Evolutionary conservation across 92 coral and sea anemone species (phyloP), one percentile per base, ranked within the genome.

Genomic region (Zoanthus gigantus): DNA sequence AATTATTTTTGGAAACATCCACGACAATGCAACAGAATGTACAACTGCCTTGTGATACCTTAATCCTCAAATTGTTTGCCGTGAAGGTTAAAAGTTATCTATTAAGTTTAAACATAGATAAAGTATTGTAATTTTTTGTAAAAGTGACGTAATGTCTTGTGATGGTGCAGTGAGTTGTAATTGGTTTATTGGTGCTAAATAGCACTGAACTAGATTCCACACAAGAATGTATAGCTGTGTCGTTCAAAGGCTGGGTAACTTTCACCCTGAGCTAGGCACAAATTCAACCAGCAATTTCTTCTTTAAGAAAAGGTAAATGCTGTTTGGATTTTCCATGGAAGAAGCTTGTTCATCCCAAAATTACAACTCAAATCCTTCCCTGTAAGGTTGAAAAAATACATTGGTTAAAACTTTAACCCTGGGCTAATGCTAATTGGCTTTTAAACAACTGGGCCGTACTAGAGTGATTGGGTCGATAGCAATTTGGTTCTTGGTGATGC

Each of bases 71-170:
- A n/a, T 79, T 61, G n/a, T 37, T 12, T 79, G 53, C 34, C 61
- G 23, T 28, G 12, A 16, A 81, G 74, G 46, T 7, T 32, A n/a
- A 66, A 57, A 69, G 45, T 32, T 60, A 81, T 63, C 85, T 69
- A 45, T 47, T 81, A 79, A 79, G 85, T 81, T 81, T 66, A 81
- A 71, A 30, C 60, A 1, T 45, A 68, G 74, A 61, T 46, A 52
- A 66, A 65, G 53, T 81, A 13, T 47, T 81, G 29, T 66, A 66
- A 81, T 52, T 42, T 71, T 80, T n/a, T 47, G 44, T 63, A 17
- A 80, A 45, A 46, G 34, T 47, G 73, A 63, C 37, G 4, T 66
- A 28, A 77, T 76, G 48, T 69, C 74, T 1, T 50, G 67, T 54
- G 60, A 18, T 75, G 79, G 13, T 75, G 44, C 79, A 75, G 79